phyloP scores from a whole-genome alignment of 2,113 vertebrate species.

The Cyphomyrus discorhynchus region DNA sequence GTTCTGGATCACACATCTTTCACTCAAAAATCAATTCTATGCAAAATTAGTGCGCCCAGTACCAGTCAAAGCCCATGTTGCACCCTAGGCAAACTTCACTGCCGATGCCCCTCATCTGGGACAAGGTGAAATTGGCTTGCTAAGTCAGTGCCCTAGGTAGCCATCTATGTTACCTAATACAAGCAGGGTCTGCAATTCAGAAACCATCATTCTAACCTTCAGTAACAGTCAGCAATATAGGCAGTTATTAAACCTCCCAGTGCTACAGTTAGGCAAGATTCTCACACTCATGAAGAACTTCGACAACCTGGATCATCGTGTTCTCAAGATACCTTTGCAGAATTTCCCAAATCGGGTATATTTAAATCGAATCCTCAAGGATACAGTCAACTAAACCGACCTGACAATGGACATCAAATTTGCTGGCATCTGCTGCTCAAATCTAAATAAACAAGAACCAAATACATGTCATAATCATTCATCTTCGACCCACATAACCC shows the following conservation, averaged over 20 bases:
- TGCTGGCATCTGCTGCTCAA: not conserved
- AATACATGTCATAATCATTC: not conserved
- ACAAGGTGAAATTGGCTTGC: not conserved
- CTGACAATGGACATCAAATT: not conserved
- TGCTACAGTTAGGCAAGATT: not conserved
- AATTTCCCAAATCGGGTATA: not conserved
- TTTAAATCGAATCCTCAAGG: not conserved
- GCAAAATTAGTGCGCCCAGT: not conserved
- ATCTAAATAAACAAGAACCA: not conserved
- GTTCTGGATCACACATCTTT: not conserved
- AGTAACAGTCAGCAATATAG: not conserved
- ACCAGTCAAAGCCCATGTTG: not conserved
- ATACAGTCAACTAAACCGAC: not conserved
- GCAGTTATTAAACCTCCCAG: not conserved
- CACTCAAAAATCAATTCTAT: not conserved
- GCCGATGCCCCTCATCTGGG: not conserved
- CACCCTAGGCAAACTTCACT: not conserved
- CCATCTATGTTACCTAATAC: not conserved
- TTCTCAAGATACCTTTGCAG: not conserved
- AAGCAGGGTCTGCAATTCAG: not conserved
- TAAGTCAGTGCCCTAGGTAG: not conserved
- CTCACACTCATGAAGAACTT: not conserved
- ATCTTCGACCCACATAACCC: not conserved
- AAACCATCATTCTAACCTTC: not conserved
- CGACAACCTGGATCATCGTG: not conserved